These are phyloP conservation scores for Nematolebias whitei DNA, from an alignment of 2,113 vertebrate genomes.

Conservation along the genomic window DNA sequence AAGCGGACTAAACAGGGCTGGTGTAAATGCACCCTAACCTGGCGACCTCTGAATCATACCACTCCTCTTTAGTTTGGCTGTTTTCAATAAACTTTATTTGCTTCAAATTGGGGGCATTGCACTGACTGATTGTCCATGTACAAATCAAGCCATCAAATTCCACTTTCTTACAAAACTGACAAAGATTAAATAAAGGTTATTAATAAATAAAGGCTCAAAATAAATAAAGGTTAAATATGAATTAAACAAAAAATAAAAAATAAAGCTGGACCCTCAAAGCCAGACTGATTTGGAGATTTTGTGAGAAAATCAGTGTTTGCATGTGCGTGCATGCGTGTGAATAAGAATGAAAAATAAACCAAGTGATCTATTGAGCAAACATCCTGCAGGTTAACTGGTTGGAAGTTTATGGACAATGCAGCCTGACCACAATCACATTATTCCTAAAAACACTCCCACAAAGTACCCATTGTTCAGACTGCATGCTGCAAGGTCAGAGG, in stretches of 20 bases:
- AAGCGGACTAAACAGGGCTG: too few species aligned
- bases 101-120: too few species aligned
- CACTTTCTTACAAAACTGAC: neutral
- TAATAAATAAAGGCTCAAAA: neutral
- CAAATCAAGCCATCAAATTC: too few species aligned
- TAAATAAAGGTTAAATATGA: neutral
- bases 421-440: neutral
- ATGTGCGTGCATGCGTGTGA: neutral
- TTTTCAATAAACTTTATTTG: too few species aligned
- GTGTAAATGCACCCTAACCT: too few species aligned
- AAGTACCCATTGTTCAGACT: neutral
- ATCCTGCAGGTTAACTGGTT: slow-evolving; percentile 22
- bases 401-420: neutral
- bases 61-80: too few species aligned
- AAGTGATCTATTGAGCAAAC: neutral
- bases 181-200: neutral
- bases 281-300: neutral
- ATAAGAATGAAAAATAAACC: neutral
- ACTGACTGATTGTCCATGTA: too few species aligned
- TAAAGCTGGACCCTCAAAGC: neutral
- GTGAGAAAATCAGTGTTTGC: neutral
- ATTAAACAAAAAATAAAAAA: too few species aligned
- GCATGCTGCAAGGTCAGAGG: slow-evolving; percentile 22
- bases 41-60: too few species aligned
- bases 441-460: neutral